A percentile compares a stretch with the other conserved stretches of the same genome.
Conservation (phyloP, 2,888 invertebrate species). For the Drosophila acutilabella region DNA sequence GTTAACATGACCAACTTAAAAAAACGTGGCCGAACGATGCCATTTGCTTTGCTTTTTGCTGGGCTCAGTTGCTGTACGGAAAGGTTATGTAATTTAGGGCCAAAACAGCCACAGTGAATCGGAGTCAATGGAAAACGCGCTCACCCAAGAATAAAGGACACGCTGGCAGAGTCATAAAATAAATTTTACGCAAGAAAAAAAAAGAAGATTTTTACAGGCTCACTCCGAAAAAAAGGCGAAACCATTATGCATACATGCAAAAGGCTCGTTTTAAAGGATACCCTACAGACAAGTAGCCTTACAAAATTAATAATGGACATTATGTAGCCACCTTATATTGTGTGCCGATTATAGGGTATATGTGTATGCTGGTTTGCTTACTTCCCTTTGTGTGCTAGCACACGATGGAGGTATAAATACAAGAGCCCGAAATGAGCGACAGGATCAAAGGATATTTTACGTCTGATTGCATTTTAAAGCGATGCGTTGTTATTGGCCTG, state of each 20-base stretch:
- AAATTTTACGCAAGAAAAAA: slow-evolving; percentile 37
- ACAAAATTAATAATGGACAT: background rate
- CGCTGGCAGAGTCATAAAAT: slow-evolving; percentile 52
- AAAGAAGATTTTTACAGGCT: slow-evolving; percentile 19
- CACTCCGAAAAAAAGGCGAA: slow-evolving; percentile 26
- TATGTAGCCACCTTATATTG: background rate
- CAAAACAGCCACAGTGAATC: slow-evolving; percentile 25
- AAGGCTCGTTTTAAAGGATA: background rate
- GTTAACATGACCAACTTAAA: slow-evolving; percentile 17
- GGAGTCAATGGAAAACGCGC: slow-evolving; percentile 38
- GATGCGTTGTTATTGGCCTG: slow-evolving; percentile 53
- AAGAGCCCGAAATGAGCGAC: slow-evolving; percentile 53
- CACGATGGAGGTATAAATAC: slow-evolving; percentile 40
- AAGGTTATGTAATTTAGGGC: slow-evolving; percentile 37
- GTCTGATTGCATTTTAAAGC: slow-evolving; percentile 73
- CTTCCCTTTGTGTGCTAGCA: slow-evolving; percentile 8
- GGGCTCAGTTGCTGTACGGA: slow-evolving; percentile 31
- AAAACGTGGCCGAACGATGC: slow-evolving; percentile 47
- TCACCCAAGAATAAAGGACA: slow-evolving; percentile 50
- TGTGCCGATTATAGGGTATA: background rate
- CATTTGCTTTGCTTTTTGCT: slow-evolving; percentile 43
- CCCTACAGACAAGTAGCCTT: background rate
- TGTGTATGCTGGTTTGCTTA: background rate
- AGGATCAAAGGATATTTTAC: slow-evolving; percentile 68
- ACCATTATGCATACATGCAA: slow-evolving; percentile 42